These are phyloP conservation scores for Periophthalmus modestus DNA, from an alignment of 2,113 vertebrate species.

Conservation along the genomic window DNA sequence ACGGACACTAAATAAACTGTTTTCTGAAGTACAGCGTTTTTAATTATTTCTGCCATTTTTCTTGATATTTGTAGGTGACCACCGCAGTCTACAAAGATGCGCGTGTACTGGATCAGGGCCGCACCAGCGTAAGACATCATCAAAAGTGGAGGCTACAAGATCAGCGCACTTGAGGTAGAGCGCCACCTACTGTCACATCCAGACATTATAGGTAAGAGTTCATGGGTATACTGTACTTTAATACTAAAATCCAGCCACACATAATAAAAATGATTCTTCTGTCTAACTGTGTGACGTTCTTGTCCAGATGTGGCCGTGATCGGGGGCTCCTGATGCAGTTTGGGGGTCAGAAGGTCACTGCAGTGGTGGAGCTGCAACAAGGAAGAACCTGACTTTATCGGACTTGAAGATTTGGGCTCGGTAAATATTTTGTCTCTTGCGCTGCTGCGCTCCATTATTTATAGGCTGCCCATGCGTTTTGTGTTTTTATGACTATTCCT, in stretches of 20 bases:
- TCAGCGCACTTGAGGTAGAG: conserved; percentile 94
- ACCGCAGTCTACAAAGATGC: conserved; percentile 80
- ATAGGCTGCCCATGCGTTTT: neutral
- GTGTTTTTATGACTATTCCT: neutral
- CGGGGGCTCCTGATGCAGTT: conserved; percentile 80
- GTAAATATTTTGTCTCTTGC: conserved; percentile 62
- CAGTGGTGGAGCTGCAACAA: conserved; percentile 83
- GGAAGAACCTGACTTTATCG: conserved; percentile 73
- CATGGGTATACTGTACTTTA: too few relatives aligned
- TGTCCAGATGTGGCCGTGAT: conserved; percentile 90
- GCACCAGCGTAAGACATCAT: conserved; percentile 94
- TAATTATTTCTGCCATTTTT: neutral
- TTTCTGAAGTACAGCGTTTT: neutral
- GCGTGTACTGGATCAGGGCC: conserved; percentile 93
- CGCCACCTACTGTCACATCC: conserved; percentile 87
- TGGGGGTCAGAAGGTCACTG: conserved; percentile 94
- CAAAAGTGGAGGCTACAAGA: conserved; percentile 92
- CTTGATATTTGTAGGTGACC: conserved; percentile 79
- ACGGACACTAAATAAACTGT: too few relatives aligned
- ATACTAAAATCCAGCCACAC: too few relatives aligned
- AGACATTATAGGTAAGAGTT: conserved; percentile 81
- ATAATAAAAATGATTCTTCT: neutral
- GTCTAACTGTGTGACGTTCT: neutral
- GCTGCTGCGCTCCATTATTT: neutral
- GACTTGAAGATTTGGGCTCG: conserved; percentile 89